Evolutionary conservation across 2,113 vertebrate species (phyloP).

Genomic region (Ophthalmolycus amberensis): DNA sequence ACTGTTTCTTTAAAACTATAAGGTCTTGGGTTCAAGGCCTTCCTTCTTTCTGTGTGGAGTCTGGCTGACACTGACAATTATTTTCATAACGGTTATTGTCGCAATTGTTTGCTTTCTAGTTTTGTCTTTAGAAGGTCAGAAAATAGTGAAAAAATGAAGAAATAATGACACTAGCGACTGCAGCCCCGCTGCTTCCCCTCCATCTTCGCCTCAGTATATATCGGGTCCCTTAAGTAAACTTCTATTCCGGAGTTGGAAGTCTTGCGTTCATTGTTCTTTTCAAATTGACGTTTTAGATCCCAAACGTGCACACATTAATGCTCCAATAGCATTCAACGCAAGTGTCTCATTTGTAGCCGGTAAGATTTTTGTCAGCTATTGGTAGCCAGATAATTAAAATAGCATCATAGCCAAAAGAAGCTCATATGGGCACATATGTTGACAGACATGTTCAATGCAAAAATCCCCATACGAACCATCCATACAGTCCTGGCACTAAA

Average conservation of each 20-base stretch:
- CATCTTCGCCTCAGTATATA: neutral
- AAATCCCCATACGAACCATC: neutral
- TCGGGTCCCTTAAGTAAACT: neutral
- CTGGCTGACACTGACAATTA: neutral
- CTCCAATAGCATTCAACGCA: neutral
- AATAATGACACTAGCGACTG: slow-evolving; percentile 21
- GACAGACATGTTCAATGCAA: neutral
- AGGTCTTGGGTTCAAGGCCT: neutral
- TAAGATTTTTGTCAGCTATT: neutral
- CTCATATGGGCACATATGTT: neutral
- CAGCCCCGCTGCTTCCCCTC: slow-evolving; percentile 5
- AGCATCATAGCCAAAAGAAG: neutral
- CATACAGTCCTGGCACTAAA: neutral
- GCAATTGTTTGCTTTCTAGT: neutral
- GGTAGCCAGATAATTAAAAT: neutral
- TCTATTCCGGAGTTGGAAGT: neutral
- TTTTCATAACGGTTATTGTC: neutral
- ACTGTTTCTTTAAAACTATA: neutral
- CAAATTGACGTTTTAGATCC: neutral
- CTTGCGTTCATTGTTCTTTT: neutral
- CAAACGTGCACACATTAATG: neutral
- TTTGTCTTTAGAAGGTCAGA: neutral
- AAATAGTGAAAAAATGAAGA: neutral
- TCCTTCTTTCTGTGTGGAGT: neutral
- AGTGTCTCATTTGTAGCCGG: neutral